Base-by-base conservation (phyloP, 2,113 vertebrate species). In the Rhegmatorhina hoffmannsi region DNA sequence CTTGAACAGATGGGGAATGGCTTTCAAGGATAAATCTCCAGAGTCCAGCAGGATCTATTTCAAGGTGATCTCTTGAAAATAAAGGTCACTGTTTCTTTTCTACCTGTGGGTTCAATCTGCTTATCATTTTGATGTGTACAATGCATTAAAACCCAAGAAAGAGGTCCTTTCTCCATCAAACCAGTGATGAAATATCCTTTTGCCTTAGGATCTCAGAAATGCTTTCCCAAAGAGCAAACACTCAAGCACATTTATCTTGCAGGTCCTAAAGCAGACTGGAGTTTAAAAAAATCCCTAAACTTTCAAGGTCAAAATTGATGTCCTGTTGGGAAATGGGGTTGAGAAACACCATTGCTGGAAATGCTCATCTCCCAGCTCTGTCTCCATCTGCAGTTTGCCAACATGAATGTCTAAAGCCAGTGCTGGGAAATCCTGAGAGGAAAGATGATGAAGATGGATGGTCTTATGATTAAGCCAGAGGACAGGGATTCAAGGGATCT, bases 361-460 rank as follows among this genome's bases (percentile, higher is more conserved):
- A 75, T 64, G 64, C 4, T 50, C 33, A 11, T 23, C 17, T 74
- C 33, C 38, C 80, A 75, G 52, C 1, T 1, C 26, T 84, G 43
- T 62, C 53, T 84, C 68, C 58, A 60, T 19, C 56, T 75, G 46
- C 55, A 82, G 20, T 69, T 85, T 80, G 49, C 74, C 66, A 79
- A 49, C 44, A 38, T 0, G 0, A 90, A 44, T 38, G 50, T 29
- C 63, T 80, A 43, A 43, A 80, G 31, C 34, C 69, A 62, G 28
- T 87, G 28, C 56, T 75, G 76, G 17, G 36, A 53, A 80, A 84
- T 87, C 72, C 69, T 60, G 52, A 79, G 73, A 62, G 56, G 52
- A 36, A 86, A 56, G 44, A 78, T 58, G 72, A 84, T 89, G 84
- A 96, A 96, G 96, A 97, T 18, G 86, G 94, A 96, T 97, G 90